These are phyloP conservation scores for Pelodiscus sinensis DNA, from an alignment of 2,113 vertebrate genomes.

Conservation along the genomic window DNA sequence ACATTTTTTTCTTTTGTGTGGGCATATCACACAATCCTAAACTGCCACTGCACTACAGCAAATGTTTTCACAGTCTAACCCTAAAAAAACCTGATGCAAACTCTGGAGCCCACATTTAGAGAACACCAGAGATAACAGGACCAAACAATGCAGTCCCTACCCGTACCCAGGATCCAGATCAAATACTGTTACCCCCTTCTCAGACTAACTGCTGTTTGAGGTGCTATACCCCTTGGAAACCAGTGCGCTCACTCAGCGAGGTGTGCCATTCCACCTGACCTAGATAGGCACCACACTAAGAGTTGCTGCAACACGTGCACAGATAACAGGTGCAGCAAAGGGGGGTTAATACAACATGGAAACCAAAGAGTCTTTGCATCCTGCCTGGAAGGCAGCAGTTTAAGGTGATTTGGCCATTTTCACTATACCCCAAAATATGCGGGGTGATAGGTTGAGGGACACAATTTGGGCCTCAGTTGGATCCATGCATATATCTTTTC, in stretches of 20 bases:
- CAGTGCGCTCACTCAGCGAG: neutral
- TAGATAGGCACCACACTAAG: neutral
- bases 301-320: conserved; percentile 23
- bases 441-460: neutral
- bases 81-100: conserved; percentile 21
- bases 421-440: neutral
- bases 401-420: conserved; percentile 31
- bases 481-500: neutral
- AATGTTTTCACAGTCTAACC: conserved; percentile 28
- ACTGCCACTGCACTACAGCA: conserved; percentile 14
- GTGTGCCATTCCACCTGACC: neutral
- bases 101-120: conserved; percentile 5
- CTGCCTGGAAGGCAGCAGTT: conserved; percentile 22
- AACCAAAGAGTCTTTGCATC: neutral
- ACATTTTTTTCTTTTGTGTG: neutral
- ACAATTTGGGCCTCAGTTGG: neutral
- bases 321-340: neutral
- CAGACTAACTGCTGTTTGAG: neutral
- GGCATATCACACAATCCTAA: conserved; percentile 27
- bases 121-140: neutral
- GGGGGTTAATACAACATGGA: neutral
- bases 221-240: neutral
- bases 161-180: neutral
- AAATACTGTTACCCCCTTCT: neutral
- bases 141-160: neutral